Percentiles rank a stretch among this genome's conserved stretches.
Evolutionary conservation across 1,140 invertebrate genomes (phyloP).

Genomic region (Drosophila nasuta): DNA sequence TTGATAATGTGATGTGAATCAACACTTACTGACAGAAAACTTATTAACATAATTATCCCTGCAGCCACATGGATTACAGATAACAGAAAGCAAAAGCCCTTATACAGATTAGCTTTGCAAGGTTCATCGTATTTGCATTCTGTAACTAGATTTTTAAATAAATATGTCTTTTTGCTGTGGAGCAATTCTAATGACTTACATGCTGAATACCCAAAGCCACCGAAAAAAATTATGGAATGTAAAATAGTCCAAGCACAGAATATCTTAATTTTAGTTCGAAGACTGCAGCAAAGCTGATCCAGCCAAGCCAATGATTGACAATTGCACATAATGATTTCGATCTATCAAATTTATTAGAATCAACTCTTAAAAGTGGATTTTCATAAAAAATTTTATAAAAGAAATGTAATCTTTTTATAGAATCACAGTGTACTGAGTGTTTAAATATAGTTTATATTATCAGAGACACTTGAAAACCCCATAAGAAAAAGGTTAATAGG

Average conservation of each 20-base stretch:
- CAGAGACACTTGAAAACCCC: too few species aligned
- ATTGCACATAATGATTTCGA: slow-evolving; percentile 1
- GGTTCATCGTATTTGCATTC: not conserved
- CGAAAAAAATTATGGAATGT: not conserved
- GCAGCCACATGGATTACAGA: not conserved
- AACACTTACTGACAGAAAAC: not conserved
- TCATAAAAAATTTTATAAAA: not conserved
- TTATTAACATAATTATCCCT: not conserved
- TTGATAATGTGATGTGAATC: not conserved
- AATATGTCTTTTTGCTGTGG: not conserved
- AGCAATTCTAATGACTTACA: not conserved
- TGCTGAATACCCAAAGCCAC: not conserved
- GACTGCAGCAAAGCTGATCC: not conserved
- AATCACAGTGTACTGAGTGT: not conserved
- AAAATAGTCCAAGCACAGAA: slow-evolving; percentile 5
- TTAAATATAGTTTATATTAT: not conserved
- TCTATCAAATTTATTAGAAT: not conserved
- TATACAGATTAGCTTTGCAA: not conserved
- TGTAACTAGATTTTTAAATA: not conserved
- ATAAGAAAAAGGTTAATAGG: not conserved
- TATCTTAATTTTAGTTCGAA: not conserved
- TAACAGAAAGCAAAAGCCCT: not conserved
- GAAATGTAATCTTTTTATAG: not conserved
- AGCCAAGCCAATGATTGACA: not conserved
- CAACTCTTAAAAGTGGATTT: not conserved